Percentiles rank a stretch among this genome's conserved stretches.
These are phyloP conservation scores for Tipula lateralis DNA, from an alignment of 2,888 invertebrate genomes.

Conservation along the genomic window DNA sequence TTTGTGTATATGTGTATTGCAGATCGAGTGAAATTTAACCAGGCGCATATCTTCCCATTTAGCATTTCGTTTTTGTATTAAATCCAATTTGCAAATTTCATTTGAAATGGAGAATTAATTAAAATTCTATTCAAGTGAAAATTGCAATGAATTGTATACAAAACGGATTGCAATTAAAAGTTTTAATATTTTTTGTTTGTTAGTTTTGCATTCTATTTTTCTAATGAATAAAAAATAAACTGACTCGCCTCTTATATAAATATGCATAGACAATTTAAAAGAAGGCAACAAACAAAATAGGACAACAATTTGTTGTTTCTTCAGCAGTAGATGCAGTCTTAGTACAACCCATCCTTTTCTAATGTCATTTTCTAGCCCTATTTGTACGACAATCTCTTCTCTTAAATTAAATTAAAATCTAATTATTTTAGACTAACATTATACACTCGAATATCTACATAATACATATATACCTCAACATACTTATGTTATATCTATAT, in stretches of 20 bases:
- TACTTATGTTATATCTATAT: background rate
- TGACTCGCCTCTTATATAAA: background rate
- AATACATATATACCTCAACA: too few relatives aligned
- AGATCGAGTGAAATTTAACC: background rate
- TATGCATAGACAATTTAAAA: background rate
- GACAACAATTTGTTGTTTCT: background rate
- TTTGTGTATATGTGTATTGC: background rate
- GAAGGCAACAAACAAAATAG: background rate
- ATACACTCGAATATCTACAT: background rate
- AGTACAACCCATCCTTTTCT: background rate
- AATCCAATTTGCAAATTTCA: conserved; percentile 1
- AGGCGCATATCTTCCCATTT: background rate
- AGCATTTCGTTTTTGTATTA: background rate
- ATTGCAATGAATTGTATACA: conserved; percentile 13
- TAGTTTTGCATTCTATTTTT: background rate
- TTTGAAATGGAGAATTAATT: conserved; percentile 4
- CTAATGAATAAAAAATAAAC: background rate
- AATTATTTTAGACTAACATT: conserved; percentile 1
- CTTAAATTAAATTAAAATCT: background rate
- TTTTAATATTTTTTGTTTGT: background rate
- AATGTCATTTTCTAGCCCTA: background rate
- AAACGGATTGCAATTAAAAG: conserved; percentile 19
- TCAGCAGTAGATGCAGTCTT: background rate
- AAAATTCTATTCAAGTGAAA: conserved; percentile 11
- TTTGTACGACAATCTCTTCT: background rate